Percentiles rank a stretch among this genome's conserved stretches.
Evolutionary conservation across 2,888 invertebrate species (phyloP).

Genomic region (Apamea epomidion): DNA sequence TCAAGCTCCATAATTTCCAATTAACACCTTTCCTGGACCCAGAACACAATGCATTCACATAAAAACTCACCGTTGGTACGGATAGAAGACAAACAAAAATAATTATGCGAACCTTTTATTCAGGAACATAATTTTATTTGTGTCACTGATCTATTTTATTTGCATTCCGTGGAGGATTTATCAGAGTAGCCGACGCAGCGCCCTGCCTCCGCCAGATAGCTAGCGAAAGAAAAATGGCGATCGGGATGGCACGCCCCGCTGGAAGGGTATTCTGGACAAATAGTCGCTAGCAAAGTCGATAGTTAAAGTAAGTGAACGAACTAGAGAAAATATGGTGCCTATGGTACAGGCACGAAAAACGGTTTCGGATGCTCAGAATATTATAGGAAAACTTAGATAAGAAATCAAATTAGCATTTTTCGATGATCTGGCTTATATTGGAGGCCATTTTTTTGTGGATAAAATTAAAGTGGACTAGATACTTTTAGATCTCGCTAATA

Average conservation of each 20-base stretch:
- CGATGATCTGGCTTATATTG: not conserved
- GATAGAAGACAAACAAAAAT: slow-evolving; percentile 37
- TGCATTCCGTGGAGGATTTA: slow-evolving; percentile 78
- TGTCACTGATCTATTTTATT: slow-evolving; percentile 69
- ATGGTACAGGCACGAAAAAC: not conserved
- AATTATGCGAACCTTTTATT: slow-evolving; percentile 60
- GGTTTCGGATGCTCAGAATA: slow-evolving; percentile 6
- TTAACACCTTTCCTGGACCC: slow-evolving; percentile 45
- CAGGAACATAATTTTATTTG: slow-evolving; percentile 58
- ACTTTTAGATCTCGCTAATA: not conserved
- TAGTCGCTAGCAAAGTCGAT: slow-evolving; percentile 43
- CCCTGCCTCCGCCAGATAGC: slow-evolving; percentile 77
- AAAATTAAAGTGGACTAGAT: not conserved
- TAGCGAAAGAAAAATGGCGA: slow-evolving; percentile 77
- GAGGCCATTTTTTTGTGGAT: too few relatives aligned
- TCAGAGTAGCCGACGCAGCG: slow-evolving; percentile 77
- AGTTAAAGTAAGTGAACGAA: slow-evolving; percentile 33
- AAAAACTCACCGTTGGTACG: slow-evolving; percentile 20
- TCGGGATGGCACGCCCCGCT: slow-evolving; percentile 69
- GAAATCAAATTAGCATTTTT: not conserved
- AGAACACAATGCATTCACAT: slow-evolving; percentile 35
- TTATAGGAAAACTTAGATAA: not conserved
- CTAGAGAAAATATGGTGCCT: slow-evolving; percentile 15
- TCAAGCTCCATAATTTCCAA: slow-evolving; percentile 59
- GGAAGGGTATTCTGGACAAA: slow-evolving; percentile 63